phyloP scores from a whole-genome alignment of 2,888 invertebrate genomes.

The Hypolimnas misippus region DNA sequence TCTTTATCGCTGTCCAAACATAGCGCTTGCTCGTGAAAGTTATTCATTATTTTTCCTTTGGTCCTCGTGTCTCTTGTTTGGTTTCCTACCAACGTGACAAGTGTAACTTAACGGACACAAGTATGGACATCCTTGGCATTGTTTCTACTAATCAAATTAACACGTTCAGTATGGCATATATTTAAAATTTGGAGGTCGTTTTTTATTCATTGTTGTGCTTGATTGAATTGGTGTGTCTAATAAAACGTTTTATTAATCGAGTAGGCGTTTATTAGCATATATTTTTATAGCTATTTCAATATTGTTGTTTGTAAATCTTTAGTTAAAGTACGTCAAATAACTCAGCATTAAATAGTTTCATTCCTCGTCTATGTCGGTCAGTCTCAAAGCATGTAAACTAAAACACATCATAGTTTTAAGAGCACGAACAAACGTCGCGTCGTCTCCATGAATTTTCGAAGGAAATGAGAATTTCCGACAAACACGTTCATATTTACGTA shows the following conservation, averaged over 20 bases:
- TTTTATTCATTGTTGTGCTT: not conserved
- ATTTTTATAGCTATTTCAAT: not conserved
- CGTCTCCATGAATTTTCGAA: slow-evolving; percentile 67
- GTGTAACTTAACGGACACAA: slow-evolving; percentile 76
- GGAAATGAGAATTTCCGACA: slow-evolving; percentile 78
- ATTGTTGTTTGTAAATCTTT: not conserved
- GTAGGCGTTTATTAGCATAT: not conserved
- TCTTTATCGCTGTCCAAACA: slow-evolving; percentile 79
- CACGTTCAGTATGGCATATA: not conserved
- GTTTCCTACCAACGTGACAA: slow-evolving; percentile 80
- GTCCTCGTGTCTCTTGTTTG: slow-evolving; percentile 71
- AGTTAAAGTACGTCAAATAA: not conserved
- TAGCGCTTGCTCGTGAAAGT: slow-evolving; percentile 79
- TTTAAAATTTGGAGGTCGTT: not conserved
- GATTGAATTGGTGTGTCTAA: not conserved
- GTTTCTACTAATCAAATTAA: slow-evolving; percentile 48
- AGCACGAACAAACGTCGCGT: slow-evolving; percentile 45
- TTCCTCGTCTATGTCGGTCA: slow-evolving; percentile 13
- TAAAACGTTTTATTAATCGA: not conserved
- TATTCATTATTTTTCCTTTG: slow-evolving; percentile 73
- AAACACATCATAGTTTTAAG: slow-evolving; percentile 47
- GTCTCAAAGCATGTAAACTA: slow-evolving; percentile 40
- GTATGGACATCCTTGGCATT: slow-evolving; percentile 68
- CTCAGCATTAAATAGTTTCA: not conserved
- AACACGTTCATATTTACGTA: slow-evolving; percentile 80